Conservation (phyloP, 2,888 invertebrate species). For the Hanleya hanleyi region DNA sequence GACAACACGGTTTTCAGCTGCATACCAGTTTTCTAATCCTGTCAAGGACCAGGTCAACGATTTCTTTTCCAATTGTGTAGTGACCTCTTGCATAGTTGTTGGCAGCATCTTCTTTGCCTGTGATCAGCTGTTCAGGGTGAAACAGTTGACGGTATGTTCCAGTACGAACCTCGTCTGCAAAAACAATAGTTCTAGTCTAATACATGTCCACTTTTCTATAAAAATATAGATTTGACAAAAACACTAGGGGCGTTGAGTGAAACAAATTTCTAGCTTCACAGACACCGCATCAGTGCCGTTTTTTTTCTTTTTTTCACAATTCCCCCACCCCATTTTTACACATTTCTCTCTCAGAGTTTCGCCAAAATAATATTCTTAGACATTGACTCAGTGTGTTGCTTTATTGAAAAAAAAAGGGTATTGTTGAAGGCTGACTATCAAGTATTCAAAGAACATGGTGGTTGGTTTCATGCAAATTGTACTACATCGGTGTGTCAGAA, state of each 20-base stretch:
- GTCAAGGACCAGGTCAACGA: not conserved
- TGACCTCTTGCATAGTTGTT: not conserved
- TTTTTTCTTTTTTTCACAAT: no score
- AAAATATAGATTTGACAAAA: no score
- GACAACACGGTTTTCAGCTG: not conserved
- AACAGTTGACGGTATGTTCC: not conserved
- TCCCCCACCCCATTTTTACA: no score
- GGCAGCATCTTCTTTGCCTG: slow-evolving; percentile 1
- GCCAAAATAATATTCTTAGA: no score
- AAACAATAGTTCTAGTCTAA: not conserved
- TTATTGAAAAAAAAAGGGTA: no score
- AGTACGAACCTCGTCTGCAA: not conserved
- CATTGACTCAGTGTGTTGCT: no score
- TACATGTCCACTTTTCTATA: no score
- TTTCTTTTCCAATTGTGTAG: not conserved
- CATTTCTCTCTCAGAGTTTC: no score
- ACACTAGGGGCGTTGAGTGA: no score
- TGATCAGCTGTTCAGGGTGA: slow-evolving; percentile 2
- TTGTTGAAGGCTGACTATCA: not conserved
- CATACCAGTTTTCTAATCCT: slow-evolving; percentile 2
- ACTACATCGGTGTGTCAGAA: no score
- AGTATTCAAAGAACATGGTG: not conserved
- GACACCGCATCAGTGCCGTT: no score
- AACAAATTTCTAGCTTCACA: no score
- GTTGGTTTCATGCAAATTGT: not conserved